These are phyloP conservation scores for Sepiola atlantica DNA, from an alignment of 2,888 invertebrate species.

Conservation along the genomic window DNA sequence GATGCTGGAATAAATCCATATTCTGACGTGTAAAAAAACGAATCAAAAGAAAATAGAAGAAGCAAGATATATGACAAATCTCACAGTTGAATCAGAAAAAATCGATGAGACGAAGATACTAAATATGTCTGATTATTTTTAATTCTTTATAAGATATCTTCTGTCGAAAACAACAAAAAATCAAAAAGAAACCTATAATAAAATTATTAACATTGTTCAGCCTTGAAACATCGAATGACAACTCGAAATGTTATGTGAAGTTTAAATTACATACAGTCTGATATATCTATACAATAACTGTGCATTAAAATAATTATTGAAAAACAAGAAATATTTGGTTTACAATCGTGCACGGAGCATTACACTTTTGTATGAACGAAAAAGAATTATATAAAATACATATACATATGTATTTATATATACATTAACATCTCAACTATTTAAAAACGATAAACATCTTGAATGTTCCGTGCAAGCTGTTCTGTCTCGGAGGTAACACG, in stretches of 20 bases:
- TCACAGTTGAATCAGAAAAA: neutral
- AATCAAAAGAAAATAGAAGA: neutral
- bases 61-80: neutral
- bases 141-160: neutral
- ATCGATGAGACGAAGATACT: neutral
- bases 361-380: too few relatives aligned
- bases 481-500: too few relatives aligned
- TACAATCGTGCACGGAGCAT: too few relatives aligned
- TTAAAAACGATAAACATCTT: too few relatives aligned
- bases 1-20: neutral
- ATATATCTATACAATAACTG: too few relatives aligned
- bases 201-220: neutral
- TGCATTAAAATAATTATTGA: too few relatives aligned
- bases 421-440: too few relatives aligned
- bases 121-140: neutral
- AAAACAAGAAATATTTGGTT: too few relatives aligned
- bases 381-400: too few relatives aligned
- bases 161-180: neutral
- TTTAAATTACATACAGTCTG: too few relatives aligned
- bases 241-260: neutral
- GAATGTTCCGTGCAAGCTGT: too few relatives aligned
- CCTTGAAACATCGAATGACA: neutral
- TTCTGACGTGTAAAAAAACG: neutral
- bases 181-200: neutral
- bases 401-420: too few relatives aligned